Evolutionary conservation across 2,888 invertebrate species (phyloP).

Genomic region (Idaea biselata): DNA sequence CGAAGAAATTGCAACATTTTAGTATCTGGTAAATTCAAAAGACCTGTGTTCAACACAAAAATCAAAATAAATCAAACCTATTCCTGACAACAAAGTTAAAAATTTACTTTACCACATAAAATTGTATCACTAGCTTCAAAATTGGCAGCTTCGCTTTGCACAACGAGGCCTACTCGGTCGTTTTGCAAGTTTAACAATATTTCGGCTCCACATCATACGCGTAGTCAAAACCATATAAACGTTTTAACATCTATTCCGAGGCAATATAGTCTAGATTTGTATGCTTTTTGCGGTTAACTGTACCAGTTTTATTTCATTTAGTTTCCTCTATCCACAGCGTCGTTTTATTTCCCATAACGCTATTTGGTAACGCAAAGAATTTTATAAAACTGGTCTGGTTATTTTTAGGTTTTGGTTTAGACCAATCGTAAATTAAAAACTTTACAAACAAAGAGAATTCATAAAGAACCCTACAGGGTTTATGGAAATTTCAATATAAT

Average conservation of each 20-base stretch:
- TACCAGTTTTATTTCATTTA: slow-evolving; percentile 25
- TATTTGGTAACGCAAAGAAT: slow-evolving; percentile 19
- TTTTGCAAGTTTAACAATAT: slow-evolving; percentile 75
- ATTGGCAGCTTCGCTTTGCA: slow-evolving; percentile 30
- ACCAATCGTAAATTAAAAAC: background rate
- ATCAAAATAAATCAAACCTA: background rate
- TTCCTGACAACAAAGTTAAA: slow-evolving; percentile 3
- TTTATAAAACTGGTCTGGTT: slow-evolving; percentile 2
- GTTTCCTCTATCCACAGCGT: slow-evolving; percentile 13
- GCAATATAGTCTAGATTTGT: background rate
- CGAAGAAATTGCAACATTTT: too few species aligned
- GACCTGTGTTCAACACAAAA: too few species aligned
- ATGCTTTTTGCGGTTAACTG: slow-evolving; percentile 1
- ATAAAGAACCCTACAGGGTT: too few species aligned
- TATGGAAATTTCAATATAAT: too few species aligned
- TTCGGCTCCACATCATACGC: slow-evolving; percentile 47
- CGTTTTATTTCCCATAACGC: slow-evolving; percentile 26
- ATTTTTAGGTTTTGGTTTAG: background rate
- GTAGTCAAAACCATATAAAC: slow-evolving; percentile 1
- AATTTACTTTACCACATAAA: slow-evolving; percentile 17
- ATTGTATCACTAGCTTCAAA: slow-evolving; percentile 20
- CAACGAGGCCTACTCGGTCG: slow-evolving; percentile 48
- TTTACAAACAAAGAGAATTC: too few species aligned
- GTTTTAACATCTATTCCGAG: background rate
- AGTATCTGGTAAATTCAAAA: too few species aligned